phyloP scores from a whole-genome alignment of 2,113 vertebrate species.

The Turnix velox region DNA sequence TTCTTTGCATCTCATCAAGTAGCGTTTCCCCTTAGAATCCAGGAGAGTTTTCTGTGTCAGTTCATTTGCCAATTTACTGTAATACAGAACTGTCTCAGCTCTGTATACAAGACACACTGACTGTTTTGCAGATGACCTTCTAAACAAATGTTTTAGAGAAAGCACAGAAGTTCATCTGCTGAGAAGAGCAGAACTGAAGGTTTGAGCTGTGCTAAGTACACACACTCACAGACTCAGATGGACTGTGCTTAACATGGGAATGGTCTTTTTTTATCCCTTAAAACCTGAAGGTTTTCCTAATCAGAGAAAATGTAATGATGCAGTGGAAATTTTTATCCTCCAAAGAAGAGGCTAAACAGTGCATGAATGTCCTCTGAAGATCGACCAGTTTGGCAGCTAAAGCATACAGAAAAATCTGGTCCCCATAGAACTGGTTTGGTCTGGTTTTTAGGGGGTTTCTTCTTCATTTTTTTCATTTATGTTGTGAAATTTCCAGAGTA shows the following conservation, averaged over 20 bases:
- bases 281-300: background rate
- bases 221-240: no score
- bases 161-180: background rate
- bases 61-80: background rate
- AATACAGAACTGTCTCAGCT: background rate
- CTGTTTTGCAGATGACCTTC: background rate
- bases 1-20: background rate
- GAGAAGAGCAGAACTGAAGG: background rate
- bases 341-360: background rate
- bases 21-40: background rate
- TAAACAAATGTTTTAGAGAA: background rate
- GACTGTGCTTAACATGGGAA: background rate
- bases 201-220: background rate
- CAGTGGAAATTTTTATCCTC: background rate
- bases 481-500: background rate
- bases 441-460: background rate
- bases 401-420: background rate
- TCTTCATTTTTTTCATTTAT: background rate
- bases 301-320: background rate
- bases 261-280: background rate
- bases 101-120: fast-evolving
- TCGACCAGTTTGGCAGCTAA: background rate
- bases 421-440: background rate
- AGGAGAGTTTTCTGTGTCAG: background rate
- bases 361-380: background rate